phyloP scores from a whole-genome alignment of 2,113 vertebrate genomes.

The Gallinago jamesoni region DNA sequence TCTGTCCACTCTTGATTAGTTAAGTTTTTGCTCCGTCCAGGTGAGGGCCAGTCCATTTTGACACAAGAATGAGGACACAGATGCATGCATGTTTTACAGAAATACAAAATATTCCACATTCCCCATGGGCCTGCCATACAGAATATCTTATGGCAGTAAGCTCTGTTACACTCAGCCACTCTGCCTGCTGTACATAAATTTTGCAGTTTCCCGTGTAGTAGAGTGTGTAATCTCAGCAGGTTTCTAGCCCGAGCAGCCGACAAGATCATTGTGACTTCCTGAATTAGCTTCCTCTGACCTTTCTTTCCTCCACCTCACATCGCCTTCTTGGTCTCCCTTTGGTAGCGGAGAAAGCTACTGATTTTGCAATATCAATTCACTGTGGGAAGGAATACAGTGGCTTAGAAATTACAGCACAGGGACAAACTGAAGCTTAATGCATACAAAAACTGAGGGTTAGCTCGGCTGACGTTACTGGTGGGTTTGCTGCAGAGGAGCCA shows the following conservation, averaged over 20 bases:
- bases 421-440: not conserved
- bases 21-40: not conserved
- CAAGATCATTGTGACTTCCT: not conserved
- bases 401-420: not conserved
- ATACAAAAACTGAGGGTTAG: not conserved
- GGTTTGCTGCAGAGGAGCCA: not conserved
- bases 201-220: not conserved
- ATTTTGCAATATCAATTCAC: not conserved
- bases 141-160: not conserved
- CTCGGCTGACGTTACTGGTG: not conserved
- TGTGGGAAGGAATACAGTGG: not conserved
- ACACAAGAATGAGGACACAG: not conserved
- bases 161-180: not conserved
- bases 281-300: not conserved
- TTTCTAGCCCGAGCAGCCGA: not conserved
- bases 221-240: not conserved
- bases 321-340: not conserved
- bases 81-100: not conserved
- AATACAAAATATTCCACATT: not conserved
- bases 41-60: not conserved
- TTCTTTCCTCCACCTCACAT: not conserved
- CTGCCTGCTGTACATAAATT: not conserved
- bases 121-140: not conserved
- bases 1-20: not conserved
- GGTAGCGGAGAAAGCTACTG: not conserved